phyloP scores from a whole-genome alignment of 2,113 vertebrate genomes.

The Xyliphius kryptos region DNA sequence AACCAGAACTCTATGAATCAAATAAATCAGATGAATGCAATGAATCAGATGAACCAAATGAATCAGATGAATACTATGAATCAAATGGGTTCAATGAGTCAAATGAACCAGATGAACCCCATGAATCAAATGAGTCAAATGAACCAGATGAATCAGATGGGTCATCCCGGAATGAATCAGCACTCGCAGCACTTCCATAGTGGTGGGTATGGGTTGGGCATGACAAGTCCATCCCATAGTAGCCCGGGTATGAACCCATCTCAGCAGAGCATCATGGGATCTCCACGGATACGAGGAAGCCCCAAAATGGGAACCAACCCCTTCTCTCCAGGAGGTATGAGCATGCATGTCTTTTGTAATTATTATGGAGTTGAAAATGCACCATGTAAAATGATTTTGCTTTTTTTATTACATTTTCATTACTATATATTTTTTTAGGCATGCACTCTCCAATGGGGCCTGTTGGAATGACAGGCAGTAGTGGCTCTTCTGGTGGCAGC shows the following conservation, averaged over 20 bases:
- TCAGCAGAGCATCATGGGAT: constrained; percentile 84
- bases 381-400: too few species aligned
- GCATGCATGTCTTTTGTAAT: not conserved
- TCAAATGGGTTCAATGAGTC: constrained; percentile 32
- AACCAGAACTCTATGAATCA: constrained; percentile 48
- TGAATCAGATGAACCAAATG: constrained; percentile 26
- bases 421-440: constrained; percentile 68
- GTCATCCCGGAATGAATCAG: constrained; percentile 61
- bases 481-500: constrained; percentile 57
- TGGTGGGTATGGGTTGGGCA: constrained; percentile 74
- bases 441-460: constrained; percentile 88
- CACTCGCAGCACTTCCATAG: constrained; percentile 78
- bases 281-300: constrained; percentile 84
- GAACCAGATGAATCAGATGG: constrained; percentile 53
- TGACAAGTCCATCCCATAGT: constrained; percentile 83
- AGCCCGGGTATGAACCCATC: constrained; percentile 76
- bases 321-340: constrained; percentile 91
- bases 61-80: constrained; percentile 47
- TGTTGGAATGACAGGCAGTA: constrained; percentile 62
- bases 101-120: constrained; percentile 35
- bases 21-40: constrained; percentile 49
- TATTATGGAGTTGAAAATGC: not conserved
- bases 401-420: too few species aligned
- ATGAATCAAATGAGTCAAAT: constrained; percentile 50
- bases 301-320: constrained; percentile 87